Conservation (phyloP, 2,888 invertebrate genomes). For the Pecten maximus region DNA sequence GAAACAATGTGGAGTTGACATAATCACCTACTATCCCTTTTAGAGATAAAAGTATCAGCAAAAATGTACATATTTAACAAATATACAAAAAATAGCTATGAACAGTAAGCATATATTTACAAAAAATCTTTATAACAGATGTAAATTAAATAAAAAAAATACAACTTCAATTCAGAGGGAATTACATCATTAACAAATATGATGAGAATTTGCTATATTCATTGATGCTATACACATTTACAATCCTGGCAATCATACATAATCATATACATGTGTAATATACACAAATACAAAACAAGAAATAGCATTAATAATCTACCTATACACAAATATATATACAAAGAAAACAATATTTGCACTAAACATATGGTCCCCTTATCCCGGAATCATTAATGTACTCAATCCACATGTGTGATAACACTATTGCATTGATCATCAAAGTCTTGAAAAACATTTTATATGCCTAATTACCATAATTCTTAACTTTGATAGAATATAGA, state of each 20-base stretch:
- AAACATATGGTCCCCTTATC: not conserved
- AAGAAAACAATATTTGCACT: not conserved
- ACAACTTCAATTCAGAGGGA: not conserved
- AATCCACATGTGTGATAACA: too few species aligned
- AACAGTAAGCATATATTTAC: constrained; percentile 25
- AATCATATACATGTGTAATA: not conserved
- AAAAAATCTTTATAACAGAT: constrained; percentile 10
- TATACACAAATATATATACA: not conserved
- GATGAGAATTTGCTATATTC: not conserved
- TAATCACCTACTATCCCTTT: not conserved
- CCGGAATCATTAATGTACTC: too few species aligned
- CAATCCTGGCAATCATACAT: not conserved
- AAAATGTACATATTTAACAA: constrained; percentile 7
- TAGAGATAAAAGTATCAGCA: not conserved
- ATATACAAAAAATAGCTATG: constrained; percentile 12
- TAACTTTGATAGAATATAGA: too few species aligned
- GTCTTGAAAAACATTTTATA: not conserved
- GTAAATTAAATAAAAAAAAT: constrained; percentile 30
- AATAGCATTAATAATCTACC: not conserved
- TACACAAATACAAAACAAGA: not conserved
- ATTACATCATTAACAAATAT: not conserved
- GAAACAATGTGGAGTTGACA: not conserved
- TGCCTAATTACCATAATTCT: too few species aligned
- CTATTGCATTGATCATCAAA: not conserved
- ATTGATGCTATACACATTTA: not conserved